These are phyloP conservation scores for Periophthalmodon schlosseri DNA, from an alignment of 2,113 vertebrate species.

Conservation along the genomic window DNA sequence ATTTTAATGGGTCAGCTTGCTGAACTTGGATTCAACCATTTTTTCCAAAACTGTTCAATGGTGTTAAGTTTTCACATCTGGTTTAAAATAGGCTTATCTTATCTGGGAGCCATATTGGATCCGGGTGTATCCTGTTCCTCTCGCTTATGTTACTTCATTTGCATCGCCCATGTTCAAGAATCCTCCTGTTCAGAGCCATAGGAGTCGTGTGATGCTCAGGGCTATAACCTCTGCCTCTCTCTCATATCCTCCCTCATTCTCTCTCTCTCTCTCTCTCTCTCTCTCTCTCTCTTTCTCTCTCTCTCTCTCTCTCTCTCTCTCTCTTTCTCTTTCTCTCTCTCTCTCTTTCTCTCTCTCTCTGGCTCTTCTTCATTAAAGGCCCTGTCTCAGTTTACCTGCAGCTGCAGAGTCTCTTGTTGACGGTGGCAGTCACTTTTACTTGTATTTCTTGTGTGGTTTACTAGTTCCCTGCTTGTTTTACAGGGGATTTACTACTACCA, in stretches of 20 bases:
- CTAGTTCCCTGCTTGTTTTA: neutral
- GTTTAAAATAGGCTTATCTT: neutral
- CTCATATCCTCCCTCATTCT: neutral
- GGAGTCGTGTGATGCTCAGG: slow-evolving; percentile 3
- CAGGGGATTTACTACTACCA: neutral
- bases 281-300: slow-evolving; percentile 32
- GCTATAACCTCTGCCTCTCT: slow-evolving; percentile 18
- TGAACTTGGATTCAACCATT: no score
- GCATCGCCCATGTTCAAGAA: slow-evolving; percentile 23
- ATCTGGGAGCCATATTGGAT: neutral
- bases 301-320: slow-evolving; percentile 12
- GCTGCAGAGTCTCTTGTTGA: neutral
- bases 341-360: slow-evolving; percentile 28
- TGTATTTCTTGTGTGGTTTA: neutral
- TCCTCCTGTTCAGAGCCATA: slow-evolving; percentile 10
- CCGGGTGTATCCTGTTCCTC: neutral
- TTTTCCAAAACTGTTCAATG: no score
- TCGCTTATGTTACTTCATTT: slow-evolving; percentile 21
- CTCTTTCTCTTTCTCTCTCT: slow-evolving; percentile 46
- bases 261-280: slow-evolving; percentile 34
- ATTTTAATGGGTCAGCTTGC: no score
- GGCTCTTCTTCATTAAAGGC: slow-evolving; percentile 46
- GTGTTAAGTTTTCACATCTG: neutral
- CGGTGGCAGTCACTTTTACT: neutral
- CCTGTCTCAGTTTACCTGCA: slow-evolving; percentile 23